These are phyloP conservation scores for Callipepla squamata DNA, from an alignment of 2,113 vertebrate species.

Conservation along the genomic window DNA sequence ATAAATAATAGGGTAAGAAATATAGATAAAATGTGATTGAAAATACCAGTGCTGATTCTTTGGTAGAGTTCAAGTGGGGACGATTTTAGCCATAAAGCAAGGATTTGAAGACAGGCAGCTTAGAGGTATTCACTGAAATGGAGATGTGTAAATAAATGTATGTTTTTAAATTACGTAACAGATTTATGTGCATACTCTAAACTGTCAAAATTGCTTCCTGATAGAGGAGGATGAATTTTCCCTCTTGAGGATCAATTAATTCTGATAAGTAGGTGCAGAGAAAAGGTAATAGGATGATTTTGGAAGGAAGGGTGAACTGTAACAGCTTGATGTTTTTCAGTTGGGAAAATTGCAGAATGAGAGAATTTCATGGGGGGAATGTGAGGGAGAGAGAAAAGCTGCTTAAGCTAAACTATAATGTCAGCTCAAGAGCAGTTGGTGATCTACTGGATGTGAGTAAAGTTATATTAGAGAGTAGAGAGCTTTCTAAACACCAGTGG, in stretches of 20 bases:
- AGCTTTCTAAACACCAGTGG: background rate
- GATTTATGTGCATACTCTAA: constrained; percentile 7
- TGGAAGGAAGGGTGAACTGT: background rate
- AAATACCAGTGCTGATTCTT: background rate
- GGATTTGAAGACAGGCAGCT: background rate
- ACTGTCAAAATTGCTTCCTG: constrained; percentile 13
- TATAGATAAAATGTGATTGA: background rate
- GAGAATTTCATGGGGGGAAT: background rate
- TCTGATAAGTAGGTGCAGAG: constrained; percentile 48
- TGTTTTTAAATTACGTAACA: background rate
- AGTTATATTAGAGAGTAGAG: background rate
- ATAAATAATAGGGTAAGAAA: background rate
- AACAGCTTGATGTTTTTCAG: background rate
- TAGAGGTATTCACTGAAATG: background rate
- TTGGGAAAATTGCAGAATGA: background rate
- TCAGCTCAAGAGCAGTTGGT: background rate
- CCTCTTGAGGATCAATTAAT: constrained; percentile 1
- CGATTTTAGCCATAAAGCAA: background rate
- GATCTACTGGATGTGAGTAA: background rate
- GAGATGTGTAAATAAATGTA: background rate
- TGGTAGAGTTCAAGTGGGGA: background rate
- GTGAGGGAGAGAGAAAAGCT: constrained; percentile 18
- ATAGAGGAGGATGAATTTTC: background rate
- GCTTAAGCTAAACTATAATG: background rate
- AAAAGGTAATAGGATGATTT: constrained; percentile 27